phyloP scores from a whole-genome alignment of 2,113 vertebrate genomes.

The Trogon melanurus region DNA sequence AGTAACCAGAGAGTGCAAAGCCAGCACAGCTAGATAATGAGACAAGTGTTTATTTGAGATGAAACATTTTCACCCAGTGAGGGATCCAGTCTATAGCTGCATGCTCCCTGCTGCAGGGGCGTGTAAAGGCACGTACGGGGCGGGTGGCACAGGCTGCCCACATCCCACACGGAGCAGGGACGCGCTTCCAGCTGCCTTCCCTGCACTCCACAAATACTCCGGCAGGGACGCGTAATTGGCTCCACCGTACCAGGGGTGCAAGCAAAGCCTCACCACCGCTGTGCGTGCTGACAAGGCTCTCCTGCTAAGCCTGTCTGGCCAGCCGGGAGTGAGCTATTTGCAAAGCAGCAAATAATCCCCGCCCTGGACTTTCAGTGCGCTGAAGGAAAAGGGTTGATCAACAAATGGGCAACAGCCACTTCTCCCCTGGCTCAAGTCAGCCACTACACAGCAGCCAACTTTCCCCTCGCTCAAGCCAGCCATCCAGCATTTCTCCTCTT shows the following conservation, averaged over 20 bases:
- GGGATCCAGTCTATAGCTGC: background rate
- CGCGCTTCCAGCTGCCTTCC: background rate
- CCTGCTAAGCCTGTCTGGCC: background rate
- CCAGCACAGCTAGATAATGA: constrained; percentile 34
- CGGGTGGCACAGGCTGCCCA: background rate
- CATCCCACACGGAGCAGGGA: too few species aligned
- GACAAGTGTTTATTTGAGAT: constrained; percentile 36
- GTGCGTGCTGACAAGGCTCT: background rate
- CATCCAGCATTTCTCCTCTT: background rate
- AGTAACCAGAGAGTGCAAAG: constrained; percentile 37
- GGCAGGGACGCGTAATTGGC: background rate
- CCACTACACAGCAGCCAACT: accelerated
- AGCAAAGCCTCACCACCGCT: accelerated
- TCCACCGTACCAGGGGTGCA: accelerated
- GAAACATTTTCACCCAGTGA: background rate
- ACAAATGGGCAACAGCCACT: accelerated
- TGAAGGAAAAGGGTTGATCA: background rate
- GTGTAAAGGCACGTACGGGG: background rate
- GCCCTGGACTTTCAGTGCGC: background rate
- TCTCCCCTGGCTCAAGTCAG: background rate
- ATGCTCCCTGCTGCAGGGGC: background rate
- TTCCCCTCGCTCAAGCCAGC: background rate
- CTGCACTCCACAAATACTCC: accelerated
- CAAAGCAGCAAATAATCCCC: background rate
- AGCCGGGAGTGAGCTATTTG: background rate